Percentiles rank a stretch among this genome's conserved stretches.
Evolutionary conservation across 2,113 vertebrate genomes (phyloP).

Genomic region (Zeus faber): DNA sequence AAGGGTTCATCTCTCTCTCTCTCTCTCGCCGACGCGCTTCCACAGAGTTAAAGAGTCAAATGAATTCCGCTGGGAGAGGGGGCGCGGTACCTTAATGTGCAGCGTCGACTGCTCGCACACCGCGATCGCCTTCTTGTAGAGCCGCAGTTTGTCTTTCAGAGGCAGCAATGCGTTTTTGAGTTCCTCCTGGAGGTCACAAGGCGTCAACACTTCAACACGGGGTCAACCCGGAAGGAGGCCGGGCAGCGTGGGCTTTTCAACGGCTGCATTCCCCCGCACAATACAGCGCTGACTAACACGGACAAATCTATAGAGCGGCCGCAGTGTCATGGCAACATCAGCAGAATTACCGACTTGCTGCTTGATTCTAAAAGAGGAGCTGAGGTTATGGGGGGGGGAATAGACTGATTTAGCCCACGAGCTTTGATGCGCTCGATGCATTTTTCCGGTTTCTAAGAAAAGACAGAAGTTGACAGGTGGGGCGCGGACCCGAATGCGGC

Average conservation of each 20-base stretch:
- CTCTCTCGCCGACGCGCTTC: background rate
- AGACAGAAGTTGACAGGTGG: slow-evolving; percentile 5
- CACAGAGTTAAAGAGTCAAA: slow-evolving; percentile 12
- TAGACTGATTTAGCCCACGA: slow-evolving; percentile 2
- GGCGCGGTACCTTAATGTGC: slow-evolving; percentile 69
- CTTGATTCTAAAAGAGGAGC: too few species aligned
- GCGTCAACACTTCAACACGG: slow-evolving; percentile 32
- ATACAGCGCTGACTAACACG: slow-evolving; percentile 12
- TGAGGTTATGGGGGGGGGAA: background rate
- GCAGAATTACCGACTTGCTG: background rate
- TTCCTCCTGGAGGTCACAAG: slow-evolving; percentile 67
- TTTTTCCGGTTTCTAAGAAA: slow-evolving; percentile 5
- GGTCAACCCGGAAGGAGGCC: slow-evolving; percentile 34
- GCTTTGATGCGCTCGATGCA: background rate
- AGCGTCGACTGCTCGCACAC: slow-evolving; percentile 66
- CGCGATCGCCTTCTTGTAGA: slow-evolving; percentile 57
- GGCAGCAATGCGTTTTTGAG: slow-evolving; percentile 69
- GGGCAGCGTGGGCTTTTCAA: slow-evolving; percentile 33
- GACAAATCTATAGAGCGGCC: slow-evolving; percentile 1
- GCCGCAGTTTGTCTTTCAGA: slow-evolving; percentile 71
- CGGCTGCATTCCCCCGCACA: slow-evolving; percentile 25
- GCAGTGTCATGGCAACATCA: slow-evolving; percentile 5
- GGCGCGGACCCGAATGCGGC: slow-evolving; percentile 36
- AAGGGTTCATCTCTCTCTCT: too few species aligned
- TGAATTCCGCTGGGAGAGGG: slow-evolving; percentile 2